phyloP scores from a whole-genome alignment of 2,888 invertebrate genomes.

The Xylota segnis region DNA sequence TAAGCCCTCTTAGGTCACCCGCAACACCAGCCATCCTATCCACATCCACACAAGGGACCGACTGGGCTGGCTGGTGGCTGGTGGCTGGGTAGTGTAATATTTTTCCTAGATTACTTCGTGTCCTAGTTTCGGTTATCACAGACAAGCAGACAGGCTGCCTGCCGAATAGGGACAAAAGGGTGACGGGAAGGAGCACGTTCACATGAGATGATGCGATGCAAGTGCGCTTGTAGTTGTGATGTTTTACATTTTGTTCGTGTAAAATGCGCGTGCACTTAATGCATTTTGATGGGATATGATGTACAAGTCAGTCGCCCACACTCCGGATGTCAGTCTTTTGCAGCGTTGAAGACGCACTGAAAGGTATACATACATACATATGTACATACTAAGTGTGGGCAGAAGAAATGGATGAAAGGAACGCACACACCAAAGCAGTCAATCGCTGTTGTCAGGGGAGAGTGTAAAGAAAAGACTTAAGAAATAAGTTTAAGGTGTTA shows the following conservation, averaged over 20 bases:
- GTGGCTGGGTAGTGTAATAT: conserved; percentile 65
- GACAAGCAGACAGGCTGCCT: conserved; percentile 64
- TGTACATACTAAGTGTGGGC: too few relatives aligned
- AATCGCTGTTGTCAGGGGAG: conserved; percentile 1
- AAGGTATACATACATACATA: neutral
- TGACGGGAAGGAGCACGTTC: neutral
- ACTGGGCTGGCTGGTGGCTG: neutral
- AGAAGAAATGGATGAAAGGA: neutral
- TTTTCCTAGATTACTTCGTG: conserved; percentile 75
- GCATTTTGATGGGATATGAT: conserved; percentile 46
- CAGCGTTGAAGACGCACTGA: neutral
- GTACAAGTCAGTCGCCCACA: conserved; percentile 32
- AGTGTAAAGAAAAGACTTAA: neutral
- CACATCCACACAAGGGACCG: neutral
- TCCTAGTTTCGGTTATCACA: conserved; percentile 73
- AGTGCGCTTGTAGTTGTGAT: conserved; percentile 40
- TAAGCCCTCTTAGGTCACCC: conserved; percentile 63
- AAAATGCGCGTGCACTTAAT: conserved; percentile 63
- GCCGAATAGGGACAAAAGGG: conserved; percentile 9
- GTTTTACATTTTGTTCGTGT: conserved; percentile 26
- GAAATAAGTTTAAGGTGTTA: neutral
- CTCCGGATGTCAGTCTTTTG: conserved; percentile 8
- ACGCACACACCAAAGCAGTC: conserved; percentile 6
- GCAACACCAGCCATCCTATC: conserved; percentile 20
- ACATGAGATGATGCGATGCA: conserved; percentile 18